Conservation (phyloP, 1,140 invertebrate species). For the Leptinotarsa undecemlineata region DNA sequence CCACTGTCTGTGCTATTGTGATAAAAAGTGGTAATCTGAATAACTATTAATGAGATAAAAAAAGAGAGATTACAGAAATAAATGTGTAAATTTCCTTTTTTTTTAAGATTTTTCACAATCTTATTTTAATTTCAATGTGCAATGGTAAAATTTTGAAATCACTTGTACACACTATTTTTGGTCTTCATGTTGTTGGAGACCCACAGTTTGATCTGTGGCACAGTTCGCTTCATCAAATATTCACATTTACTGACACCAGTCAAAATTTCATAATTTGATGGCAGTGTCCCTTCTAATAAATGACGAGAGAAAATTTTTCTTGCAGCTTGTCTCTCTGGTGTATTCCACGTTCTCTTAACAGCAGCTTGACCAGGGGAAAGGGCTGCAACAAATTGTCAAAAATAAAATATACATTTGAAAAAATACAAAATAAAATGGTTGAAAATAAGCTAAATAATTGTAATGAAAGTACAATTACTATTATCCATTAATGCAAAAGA, state of each 20-base stretch:
- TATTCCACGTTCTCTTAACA: constrained; percentile 1
- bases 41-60: too few relatives aligned
- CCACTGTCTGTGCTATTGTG: too few relatives aligned
- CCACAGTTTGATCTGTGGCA: neutral
- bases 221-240: neutral
- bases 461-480: neutral
- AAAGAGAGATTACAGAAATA: too few relatives aligned
- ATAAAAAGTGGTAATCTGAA: too few relatives aligned
- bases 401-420: neutral
- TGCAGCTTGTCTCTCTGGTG: neutral
- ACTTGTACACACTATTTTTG: neutral
- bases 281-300: neutral
- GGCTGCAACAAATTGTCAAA: neutral
- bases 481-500: neutral
- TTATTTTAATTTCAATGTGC: neutral
- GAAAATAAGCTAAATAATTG: neutral
- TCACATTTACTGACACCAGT: neutral
- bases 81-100: too few relatives aligned
- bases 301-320: neutral
- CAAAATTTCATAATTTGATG: neutral
- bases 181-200: neutral
- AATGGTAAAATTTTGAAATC: neutral
- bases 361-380: neutral
- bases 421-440: neutral
- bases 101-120: neutral